Conservation (phyloP, 92 coral and sea anemone species). For the Ricordea florida region DNA sequence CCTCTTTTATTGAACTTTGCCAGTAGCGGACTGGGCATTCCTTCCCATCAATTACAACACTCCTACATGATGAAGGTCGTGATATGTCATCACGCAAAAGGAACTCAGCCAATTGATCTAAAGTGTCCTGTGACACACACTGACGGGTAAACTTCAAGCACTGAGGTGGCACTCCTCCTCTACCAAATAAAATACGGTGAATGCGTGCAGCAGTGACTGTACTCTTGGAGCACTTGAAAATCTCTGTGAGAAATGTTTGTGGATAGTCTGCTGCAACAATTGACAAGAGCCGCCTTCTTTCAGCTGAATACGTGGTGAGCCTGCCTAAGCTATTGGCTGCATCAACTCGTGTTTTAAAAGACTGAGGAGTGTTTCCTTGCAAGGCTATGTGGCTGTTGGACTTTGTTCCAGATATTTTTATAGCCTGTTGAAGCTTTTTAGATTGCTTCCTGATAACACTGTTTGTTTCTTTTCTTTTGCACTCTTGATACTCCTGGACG, state of each 20-base stretch:
- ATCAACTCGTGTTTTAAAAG: too few species aligned
- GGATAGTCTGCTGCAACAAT: constrained; percentile 40
- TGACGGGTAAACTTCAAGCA: constrained; percentile 9
- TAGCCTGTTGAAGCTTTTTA: too few species aligned
- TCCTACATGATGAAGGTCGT: constrained; percentile 32
- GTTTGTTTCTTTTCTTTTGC: too few species aligned
- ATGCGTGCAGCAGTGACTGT: constrained; percentile 55
- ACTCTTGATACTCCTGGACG: too few species aligned
- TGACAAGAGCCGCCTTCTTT: constrained; percentile 32
- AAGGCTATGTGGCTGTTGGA: too few species aligned
- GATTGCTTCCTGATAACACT: too few species aligned
- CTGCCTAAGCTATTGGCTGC: too few species aligned
- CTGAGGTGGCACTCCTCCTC: constrained; percentile 42
- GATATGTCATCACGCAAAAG: not conserved
- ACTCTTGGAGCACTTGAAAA: constrained; percentile 22
- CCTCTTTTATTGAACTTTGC: constrained; percentile 17
- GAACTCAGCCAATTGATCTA: constrained; percentile 9
- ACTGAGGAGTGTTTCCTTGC: too few species aligned
- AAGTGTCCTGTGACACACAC: constrained; percentile 2
- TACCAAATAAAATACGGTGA: constrained; percentile 31
- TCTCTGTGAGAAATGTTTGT: constrained; percentile 10
- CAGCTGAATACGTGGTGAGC: constrained; percentile 43
- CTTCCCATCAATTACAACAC: constrained; percentile 28
- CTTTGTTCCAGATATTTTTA: too few species aligned
- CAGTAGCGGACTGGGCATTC: too few species aligned